These are phyloP conservation scores for Lottia scabra DNA, from an alignment of 2,888 invertebrate genomes.

Conservation along the genomic window DNA sequence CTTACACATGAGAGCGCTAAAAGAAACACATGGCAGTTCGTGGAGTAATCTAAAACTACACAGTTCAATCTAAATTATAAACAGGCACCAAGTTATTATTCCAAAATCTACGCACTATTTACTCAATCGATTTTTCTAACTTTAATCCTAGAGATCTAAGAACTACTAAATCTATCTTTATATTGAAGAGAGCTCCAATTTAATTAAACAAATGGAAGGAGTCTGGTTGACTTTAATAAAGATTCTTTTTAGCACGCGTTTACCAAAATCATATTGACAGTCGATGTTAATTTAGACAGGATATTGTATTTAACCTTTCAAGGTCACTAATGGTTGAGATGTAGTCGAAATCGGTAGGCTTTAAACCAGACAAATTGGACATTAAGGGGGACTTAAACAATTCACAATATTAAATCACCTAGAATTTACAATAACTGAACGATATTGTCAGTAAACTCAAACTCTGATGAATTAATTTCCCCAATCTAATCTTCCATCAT, in stretches of 20 bases:
- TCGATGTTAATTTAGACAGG: conserved; percentile 1
- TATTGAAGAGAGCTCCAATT: not conserved
- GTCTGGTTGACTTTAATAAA: conserved; percentile 1
- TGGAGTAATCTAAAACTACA: not conserved
- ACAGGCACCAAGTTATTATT: not conserved
- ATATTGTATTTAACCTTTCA: not conserved
- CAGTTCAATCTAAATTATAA: conserved; percentile 1
- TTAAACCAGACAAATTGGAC: conserved; percentile 5
- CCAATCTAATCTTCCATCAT: no score
- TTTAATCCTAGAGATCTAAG: not conserved
- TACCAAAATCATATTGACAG: conserved; percentile 2
- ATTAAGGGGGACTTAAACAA: conserved; percentile 2
- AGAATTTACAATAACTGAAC: not conserved
- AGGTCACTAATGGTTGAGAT: not conserved
- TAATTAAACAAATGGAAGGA: conserved; percentile 6
- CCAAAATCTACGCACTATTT: not conserved
- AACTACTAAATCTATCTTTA: conserved; percentile 2
- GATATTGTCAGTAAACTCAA: not conserved
- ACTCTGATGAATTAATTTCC: no score
- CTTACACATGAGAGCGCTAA: not conserved
- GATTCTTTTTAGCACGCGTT: conserved; percentile 7
- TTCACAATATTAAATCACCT: not conserved
- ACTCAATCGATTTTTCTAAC: not conserved
- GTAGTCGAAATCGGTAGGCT: not conserved
- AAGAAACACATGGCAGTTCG: not conserved